phyloP scores from a whole-genome alignment of 2,113 vertebrate genomes.

The Pollimyrus isidori region DNA sequence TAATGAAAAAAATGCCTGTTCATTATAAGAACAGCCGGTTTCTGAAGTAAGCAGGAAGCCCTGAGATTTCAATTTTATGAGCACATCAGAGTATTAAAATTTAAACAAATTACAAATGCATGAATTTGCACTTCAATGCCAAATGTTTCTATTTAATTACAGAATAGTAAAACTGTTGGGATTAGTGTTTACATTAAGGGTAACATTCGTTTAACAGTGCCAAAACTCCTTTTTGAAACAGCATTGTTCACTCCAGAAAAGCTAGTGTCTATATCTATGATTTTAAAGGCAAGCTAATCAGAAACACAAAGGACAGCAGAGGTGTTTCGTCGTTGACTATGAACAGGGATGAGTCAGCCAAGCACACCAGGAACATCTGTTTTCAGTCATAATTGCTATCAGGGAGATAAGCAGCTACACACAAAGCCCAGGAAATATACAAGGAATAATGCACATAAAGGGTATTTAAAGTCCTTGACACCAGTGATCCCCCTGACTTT shows the following conservation, averaged over 20 bases:
- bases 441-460: not conserved
- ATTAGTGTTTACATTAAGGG: not conserved
- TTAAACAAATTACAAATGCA: not conserved
- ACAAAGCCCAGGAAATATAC: not conserved
- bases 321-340: not conserved
- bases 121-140: not conserved
- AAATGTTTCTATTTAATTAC: not conserved
- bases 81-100: not conserved
- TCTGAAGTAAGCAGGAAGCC: not conserved
- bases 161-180: conserved; percentile 9
- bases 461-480: not conserved
- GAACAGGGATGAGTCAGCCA: not conserved
- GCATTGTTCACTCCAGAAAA: not conserved
- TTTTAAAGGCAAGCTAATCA: not conserved
- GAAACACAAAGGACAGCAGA: not conserved
- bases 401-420: not conserved
- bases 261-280: conserved; percentile 2
- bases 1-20: not conserved
- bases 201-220: not conserved
- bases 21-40: not conserved
- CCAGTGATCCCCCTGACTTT: not conserved
- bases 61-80: not conserved
- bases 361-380: not conserved
- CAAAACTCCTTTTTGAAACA: not conserved
- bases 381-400: not conserved